These are phyloP conservation scores for Pseudococcus jackbeardsleyi DNA, from an alignment of 2,888 invertebrate genomes.

Conservation along the genomic window DNA sequence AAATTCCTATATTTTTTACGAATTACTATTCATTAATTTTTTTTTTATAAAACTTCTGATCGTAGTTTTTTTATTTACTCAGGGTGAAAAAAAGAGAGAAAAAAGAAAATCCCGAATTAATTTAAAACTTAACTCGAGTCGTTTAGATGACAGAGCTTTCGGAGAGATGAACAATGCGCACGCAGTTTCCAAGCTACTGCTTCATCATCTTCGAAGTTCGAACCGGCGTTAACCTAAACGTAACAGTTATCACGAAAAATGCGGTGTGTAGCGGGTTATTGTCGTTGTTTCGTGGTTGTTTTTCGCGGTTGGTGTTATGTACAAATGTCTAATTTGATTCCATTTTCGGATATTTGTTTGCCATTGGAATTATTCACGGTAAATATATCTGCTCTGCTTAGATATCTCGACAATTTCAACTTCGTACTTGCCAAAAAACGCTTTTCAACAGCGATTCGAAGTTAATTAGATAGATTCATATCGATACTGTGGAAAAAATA, in stretches of 20 bases:
- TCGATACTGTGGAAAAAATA: not conserved
- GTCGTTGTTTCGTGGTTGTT: conserved; percentile 54
- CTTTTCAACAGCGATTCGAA: not conserved
- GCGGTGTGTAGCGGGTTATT: conserved; percentile 11
- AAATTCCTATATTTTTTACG: not conserved
- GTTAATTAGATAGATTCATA: not conserved
- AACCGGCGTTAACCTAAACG: conserved; percentile 64
- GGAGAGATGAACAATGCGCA: conserved; percentile 55
- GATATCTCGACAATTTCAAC: not conserved
- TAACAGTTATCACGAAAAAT: conserved; percentile 60
- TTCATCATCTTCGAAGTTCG: conserved; percentile 58
- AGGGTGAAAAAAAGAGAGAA: conserved; percentile 14
- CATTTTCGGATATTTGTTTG: not conserved
- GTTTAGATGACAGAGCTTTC: conserved; percentile 55
- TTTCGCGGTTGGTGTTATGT: conserved; percentile 40
- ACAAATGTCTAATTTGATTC: conserved; percentile 20
- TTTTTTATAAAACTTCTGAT: conserved; percentile 10
- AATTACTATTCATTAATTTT: conserved; percentile 44
- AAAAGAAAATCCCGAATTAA: conserved; percentile 53
- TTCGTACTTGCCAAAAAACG: not conserved
- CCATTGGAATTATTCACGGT: not conserved
- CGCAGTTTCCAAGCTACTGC: conserved; percentile 39
- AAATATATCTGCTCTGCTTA: not conserved
- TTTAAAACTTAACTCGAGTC: conserved; percentile 54
- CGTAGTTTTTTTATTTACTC: conserved; percentile 46